A percentile compares a stretch with the other conserved stretches of the same genome.
phyloP scores from a whole-genome alignment of 1,140 invertebrate species.

The Chrysoperla carnea region DNA sequence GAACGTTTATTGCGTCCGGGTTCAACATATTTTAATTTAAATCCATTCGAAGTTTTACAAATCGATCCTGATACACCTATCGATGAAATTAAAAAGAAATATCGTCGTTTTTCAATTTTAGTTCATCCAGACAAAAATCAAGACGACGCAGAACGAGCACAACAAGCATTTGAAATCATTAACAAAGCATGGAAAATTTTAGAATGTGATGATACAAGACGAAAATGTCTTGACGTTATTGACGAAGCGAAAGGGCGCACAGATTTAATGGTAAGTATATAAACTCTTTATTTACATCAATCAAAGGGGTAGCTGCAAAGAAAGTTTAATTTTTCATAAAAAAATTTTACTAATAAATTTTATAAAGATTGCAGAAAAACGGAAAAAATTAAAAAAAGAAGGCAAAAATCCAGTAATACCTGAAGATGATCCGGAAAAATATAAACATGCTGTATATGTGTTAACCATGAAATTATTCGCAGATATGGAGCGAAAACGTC shows the following conservation, averaged over 20 bases:
- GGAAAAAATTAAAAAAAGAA: constrained; percentile 89
- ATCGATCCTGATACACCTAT: constrained; percentile 76
- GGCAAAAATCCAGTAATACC: constrained; percentile 66
- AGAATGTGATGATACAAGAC: constrained; percentile 85
- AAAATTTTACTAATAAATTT: constrained; percentile 6
- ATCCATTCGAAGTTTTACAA: constrained; percentile 91
- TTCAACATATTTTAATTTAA: constrained; percentile 91
- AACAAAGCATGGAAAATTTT: constrained; percentile 93
- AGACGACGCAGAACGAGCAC: constrained; percentile 86
- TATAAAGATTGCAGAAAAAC: constrained; percentile 77
- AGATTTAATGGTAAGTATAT: constrained; percentile 67
- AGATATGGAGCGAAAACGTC: constrained; percentile 79
- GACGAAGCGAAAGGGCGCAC: constrained; percentile 91
- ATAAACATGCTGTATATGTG: constrained; percentile 88
- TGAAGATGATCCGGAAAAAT: constrained; percentile 87
- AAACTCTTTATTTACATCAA: constrained; percentile 2
- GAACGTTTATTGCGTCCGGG: constrained; percentile 80
- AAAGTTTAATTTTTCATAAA: not conserved
- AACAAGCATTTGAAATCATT: constrained; percentile 86
- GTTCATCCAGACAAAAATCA: constrained; percentile 98
- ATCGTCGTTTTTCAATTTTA: constrained; percentile 86
- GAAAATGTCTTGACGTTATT: constrained; percentile 91
- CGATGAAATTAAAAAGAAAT: constrained; percentile 93
- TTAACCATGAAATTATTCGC: constrained; percentile 98
- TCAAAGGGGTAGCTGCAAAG: not conserved